Percentiles rank a stretch among this genome's conserved stretches.
phyloP scores from a whole-genome alignment of 2,113 vertebrate species.

The Siphamia tubifer region DNA sequence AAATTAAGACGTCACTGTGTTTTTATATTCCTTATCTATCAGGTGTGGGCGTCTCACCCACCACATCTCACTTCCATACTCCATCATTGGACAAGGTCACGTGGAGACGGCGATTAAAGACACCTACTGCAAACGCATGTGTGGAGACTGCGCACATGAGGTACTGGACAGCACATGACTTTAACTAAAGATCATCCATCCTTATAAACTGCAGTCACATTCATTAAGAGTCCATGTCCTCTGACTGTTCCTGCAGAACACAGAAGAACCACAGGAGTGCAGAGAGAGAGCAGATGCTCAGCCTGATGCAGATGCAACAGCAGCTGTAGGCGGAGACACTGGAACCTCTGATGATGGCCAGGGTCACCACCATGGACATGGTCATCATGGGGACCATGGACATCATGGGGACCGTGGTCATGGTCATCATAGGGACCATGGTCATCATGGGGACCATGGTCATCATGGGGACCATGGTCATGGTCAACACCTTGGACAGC shows the following conservation, averaged over 20 bases:
- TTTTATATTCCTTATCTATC: conserved; percentile 20
- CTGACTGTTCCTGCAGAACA: conserved; percentile 22
- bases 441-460: neutral
- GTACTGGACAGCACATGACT: conserved; percentile 70
- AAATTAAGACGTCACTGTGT: neutral
- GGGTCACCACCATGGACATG: neutral
- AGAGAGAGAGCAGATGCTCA: conserved; percentile 27
- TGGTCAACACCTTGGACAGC: conserved; percentile 23
- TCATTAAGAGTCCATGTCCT: neutral
- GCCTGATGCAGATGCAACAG: conserved; percentile 14
- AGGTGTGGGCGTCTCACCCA: conserved; percentile 91
- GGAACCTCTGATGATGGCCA: neutral
- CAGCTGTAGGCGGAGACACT: conserved; percentile 32
- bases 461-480: neutral
- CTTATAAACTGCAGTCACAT: neutral
- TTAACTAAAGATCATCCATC: too few species aligned
- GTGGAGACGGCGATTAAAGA: conserved; percentile 88
- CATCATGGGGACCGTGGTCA: conserved; percentile 1
- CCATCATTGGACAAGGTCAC: conserved; percentile 82
- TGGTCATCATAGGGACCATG: too few species aligned
- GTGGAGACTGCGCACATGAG: conserved; percentile 85
- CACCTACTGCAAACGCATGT: conserved; percentile 85
- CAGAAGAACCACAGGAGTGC: conserved; percentile 58
- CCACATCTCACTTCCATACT: conserved; percentile 87
- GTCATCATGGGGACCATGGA: neutral